Evolutionary conservation across 2,797 vertebrate species (phyloP).

Genomic region (Crenichthys baileyi): DNA sequence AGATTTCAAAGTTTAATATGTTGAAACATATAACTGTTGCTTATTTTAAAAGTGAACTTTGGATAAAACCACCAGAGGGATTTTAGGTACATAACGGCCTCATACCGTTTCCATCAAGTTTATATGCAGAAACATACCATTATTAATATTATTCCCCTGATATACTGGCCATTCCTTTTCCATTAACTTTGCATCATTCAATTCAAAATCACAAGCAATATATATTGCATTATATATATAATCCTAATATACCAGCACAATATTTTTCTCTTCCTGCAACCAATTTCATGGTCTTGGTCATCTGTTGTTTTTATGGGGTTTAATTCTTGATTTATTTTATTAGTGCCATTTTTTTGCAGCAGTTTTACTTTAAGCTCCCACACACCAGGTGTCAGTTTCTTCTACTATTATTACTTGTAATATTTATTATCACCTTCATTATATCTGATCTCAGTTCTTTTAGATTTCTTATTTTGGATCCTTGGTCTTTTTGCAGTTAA

Average conservation of each 20-base stretch:
- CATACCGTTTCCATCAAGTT: constrained; percentile 48
- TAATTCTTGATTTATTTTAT: neutral
- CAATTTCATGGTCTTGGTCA: neutral
- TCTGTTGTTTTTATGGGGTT: neutral
- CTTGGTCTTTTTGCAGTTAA: neutral
- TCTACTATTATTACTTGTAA: neutral
- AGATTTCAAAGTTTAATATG: neutral
- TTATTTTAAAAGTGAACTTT: constrained; percentile 28
- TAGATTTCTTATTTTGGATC: neutral
- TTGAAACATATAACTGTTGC: neutral
- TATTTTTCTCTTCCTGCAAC: neutral
- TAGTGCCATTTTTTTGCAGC: neutral
- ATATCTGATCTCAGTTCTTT: neutral
- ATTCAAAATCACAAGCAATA: constrained; percentile 23
- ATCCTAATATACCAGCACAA: neutral
- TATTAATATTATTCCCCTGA: constrained; percentile 35
- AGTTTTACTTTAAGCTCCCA: neutral
- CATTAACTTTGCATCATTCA: constrained; percentile 20
- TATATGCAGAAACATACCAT: constrained; percentile 24
- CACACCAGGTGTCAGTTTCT: neutral
- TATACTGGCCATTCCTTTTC: neutral
- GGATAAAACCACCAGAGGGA: constrained; percentile 27
- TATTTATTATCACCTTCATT: neutral
- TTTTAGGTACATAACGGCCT: constrained; percentile 26
- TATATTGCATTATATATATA: constrained; percentile 34